A percentile compares a stretch with the other conserved stretches of the same genome.
These are phyloP conservation scores for Apoda limacodes DNA, from an alignment of 2,888 invertebrate species.

Conservation along the genomic window DNA sequence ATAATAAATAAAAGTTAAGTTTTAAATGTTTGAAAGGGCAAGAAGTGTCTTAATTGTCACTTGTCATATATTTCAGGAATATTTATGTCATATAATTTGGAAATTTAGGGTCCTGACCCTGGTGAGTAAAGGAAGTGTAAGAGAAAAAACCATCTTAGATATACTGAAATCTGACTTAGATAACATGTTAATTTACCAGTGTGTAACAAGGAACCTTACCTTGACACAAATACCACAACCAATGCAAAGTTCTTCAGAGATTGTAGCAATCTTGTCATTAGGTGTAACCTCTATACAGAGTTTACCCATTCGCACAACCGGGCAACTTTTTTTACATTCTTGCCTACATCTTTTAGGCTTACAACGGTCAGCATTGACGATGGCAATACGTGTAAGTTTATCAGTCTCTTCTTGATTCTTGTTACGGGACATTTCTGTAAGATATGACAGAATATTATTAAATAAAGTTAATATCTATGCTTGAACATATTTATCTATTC, in stretches of 20 bases:
- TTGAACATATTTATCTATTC: slow-evolving; percentile 14
- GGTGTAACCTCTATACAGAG: slow-evolving; percentile 98
- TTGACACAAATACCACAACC: slow-evolving; percentile 99
- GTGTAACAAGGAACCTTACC: slow-evolving; percentile 70
- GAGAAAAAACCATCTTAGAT: slow-evolving; percentile 9
- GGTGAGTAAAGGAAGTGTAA: too few relatives aligned
- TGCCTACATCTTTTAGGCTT: slow-evolving; percentile 99
- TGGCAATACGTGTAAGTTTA: slow-evolving; percentile 96
- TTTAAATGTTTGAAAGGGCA: too few relatives aligned
- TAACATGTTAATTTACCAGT: slow-evolving; percentile 10
- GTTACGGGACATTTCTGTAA: slow-evolving; percentile 66
- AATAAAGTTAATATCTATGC: slow-evolving; percentile 20
- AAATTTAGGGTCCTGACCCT: neutral
- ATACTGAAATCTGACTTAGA: slow-evolving; percentile 2
- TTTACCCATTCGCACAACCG: slow-evolving; percentile 99
- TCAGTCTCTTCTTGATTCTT: slow-evolving; percentile 85
- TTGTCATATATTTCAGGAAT: too few relatives aligned
- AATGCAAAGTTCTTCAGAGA: slow-evolving; percentile 98
- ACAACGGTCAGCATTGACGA: slow-evolving; percentile 97
- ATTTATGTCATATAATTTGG: too few relatives aligned
- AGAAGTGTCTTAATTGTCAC: too few relatives aligned
- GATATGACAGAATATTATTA: slow-evolving; percentile 25
- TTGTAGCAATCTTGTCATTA: slow-evolving; percentile 94
- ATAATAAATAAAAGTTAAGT: too few relatives aligned
- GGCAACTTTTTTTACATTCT: slow-evolving; percentile 98